Conservation (phyloP, 2,888 invertebrate genomes). For the Metopia argyrocephala region DNA sequence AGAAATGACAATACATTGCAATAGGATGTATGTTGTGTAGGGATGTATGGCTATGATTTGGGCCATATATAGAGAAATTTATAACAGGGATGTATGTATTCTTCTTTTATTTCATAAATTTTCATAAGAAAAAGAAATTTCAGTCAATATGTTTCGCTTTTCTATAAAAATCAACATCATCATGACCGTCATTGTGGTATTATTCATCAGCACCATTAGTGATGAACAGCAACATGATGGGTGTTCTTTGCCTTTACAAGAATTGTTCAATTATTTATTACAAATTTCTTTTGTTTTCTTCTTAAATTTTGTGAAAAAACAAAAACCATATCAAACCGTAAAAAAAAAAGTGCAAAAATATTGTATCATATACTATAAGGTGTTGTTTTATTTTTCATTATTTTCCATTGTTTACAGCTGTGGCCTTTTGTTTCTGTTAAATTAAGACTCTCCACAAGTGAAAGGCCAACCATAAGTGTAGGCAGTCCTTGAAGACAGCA, state of each 20-base stretch:
- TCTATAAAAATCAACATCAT: conserved; percentile 50
- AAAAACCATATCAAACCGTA: neutral
- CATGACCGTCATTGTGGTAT: conserved; percentile 11
- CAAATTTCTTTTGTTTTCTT: conserved; percentile 25
- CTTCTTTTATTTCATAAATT: conserved; percentile 16
- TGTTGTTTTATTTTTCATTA: conserved; percentile 15
- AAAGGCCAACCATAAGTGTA: neutral
- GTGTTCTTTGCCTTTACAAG: conserved; percentile 9
- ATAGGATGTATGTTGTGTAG: conserved; percentile 3
- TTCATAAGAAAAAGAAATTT: conserved; percentile 22
- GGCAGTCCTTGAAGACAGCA: conserved; percentile 28
- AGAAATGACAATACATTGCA: conserved; percentile 28
- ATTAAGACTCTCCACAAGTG: conserved; percentile 23
- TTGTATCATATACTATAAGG: conserved; percentile 11
- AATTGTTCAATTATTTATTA: neutral
- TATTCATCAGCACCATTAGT: neutral
- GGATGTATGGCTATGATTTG: conserved; percentile 18
- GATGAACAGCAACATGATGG: conserved; percentile 41
- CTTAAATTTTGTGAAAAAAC: conserved; percentile 11
- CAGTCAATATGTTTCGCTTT: conserved; percentile 56
- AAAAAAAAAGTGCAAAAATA: conserved; percentile 56
- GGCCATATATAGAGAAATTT: conserved; percentile 1
- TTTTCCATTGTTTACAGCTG: conserved; percentile 37
- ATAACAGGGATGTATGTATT: conserved; percentile 5
- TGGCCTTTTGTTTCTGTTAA: conserved; percentile 30